Conservation (phyloP, 2,113 vertebrate genomes). For the Tychaedon coryphoeus region DNA sequence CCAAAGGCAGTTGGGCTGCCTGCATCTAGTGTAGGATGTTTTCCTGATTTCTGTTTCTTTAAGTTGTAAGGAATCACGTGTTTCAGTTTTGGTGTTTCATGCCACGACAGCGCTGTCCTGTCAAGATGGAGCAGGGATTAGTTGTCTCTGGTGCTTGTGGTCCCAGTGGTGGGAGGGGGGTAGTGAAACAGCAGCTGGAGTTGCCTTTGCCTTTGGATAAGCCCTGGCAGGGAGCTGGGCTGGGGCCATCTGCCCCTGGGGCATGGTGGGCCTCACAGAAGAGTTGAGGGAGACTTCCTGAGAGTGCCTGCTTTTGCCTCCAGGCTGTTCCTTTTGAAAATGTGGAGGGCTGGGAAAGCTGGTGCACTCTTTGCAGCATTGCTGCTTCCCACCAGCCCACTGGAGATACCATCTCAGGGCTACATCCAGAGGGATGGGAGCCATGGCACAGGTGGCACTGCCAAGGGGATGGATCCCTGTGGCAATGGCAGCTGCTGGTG, state of each 20-base stretch:
- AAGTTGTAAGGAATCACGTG: not conserved
- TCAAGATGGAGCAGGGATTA: not conserved
- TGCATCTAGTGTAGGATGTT: not conserved
- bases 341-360: not conserved
- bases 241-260: not conserved
- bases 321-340: not conserved
- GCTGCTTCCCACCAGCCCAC: not conserved
- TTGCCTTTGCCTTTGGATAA: not conserved
- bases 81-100: not conserved
- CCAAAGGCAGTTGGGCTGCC: not conserved
- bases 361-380: fast-evolving
- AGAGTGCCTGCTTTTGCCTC: not conserved
- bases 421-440: fast-evolving
- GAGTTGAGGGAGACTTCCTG: not conserved
- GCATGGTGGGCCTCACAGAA: fast-evolving
- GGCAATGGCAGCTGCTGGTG: not conserved
- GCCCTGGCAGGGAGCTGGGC: not conserved
- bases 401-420: not conserved
- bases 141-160: not conserved
- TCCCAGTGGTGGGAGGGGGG: not conserved
- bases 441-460: fast-evolving
- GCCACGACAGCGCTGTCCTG: not conserved
- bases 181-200: not conserved
- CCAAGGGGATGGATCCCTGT: fast-evolving
- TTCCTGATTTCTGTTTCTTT: not conserved